Evolutionary conservation across 2,888 invertebrate genomes (phyloP).

Genomic region (Drosophila recens): DNA sequence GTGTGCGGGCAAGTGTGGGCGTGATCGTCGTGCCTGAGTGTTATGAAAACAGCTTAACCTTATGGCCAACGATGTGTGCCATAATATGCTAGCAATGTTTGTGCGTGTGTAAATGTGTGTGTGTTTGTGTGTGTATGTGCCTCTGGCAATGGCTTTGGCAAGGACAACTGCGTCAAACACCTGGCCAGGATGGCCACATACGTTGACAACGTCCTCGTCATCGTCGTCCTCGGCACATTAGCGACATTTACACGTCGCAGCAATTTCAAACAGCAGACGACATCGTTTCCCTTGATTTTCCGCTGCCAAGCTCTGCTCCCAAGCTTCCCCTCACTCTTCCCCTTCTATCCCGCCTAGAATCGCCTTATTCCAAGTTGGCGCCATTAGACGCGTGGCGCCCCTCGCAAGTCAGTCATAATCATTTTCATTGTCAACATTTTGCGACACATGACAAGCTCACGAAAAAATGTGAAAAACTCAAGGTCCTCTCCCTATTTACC

Average conservation of each 20-base stretch:
- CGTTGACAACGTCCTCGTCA: conserved; percentile 33
- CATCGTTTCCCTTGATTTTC: conserved; percentile 57
- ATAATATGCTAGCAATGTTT: conserved; percentile 55
- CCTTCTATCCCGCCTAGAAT: neutral
- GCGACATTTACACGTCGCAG: conserved; percentile 80
- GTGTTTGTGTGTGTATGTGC: conserved; percentile 52
- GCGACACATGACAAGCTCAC: conserved; percentile 68
- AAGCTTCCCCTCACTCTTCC: neutral
- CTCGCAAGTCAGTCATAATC: conserved; percentile 74
- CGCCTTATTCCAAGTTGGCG: neutral
- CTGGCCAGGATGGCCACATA: conserved; percentile 54
- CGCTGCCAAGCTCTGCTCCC: conserved; percentile 1
- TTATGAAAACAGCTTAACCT: conserved; percentile 79
- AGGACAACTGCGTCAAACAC: conserved; percentile 63
- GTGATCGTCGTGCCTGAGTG: conserved; percentile 34
- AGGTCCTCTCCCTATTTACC: neutral
- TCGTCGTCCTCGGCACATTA: conserved; percentile 61
- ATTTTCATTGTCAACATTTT: conserved; percentile 79
- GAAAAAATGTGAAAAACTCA: conserved; percentile 29
- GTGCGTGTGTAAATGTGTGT: conserved; percentile 4
- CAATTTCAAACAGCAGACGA: conserved; percentile 80
- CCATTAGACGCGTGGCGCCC: conserved; percentile 24
- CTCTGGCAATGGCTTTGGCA: conserved; percentile 73
- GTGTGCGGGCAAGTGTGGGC: conserved; percentile 6
- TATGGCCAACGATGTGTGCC: conserved; percentile 79